phyloP scores from a whole-genome alignment of 2,797 vertebrate genomes.

The Cryptoblepharus egeriae region DNA sequence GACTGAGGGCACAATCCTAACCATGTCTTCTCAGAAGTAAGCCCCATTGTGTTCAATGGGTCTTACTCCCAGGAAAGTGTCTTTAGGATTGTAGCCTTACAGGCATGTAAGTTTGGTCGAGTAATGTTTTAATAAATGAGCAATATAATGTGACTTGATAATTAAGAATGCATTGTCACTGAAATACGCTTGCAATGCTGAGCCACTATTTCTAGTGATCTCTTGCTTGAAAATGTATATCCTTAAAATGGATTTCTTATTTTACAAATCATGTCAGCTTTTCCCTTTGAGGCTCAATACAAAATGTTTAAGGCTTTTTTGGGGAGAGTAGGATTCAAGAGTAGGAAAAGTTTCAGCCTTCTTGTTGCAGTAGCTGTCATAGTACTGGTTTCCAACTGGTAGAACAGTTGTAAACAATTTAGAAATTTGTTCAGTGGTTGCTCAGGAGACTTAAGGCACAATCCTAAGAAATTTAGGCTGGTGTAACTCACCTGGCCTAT shows the following conservation, averaged over 20 bases:
- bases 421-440: not conserved
- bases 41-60: no score
- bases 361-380: not conserved
- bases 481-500: no score
- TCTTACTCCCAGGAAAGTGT: no score
- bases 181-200: constrained; percentile 39
- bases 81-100: no score
- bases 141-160: no score
- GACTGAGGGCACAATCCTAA: no score
- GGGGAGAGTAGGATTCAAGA: not conserved
- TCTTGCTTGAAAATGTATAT: constrained; percentile 37
- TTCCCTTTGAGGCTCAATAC: constrained; percentile 2
- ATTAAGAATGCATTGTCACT: not conserved
- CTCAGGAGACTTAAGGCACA: not conserved
- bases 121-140: constrained; percentile 18
- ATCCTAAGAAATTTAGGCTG: no score
- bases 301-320: not conserved
- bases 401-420: not conserved
- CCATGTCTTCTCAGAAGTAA: no score
- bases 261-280: not conserved
- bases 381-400: not conserved
- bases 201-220: constrained; percentile 56
- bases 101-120: not conserved
- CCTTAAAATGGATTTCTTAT: not conserved
- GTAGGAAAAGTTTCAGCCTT: not conserved